Base-by-base conservation (phyloP, 1,140 invertebrate genomes). In the Hesperophylax magnus region DNA sequence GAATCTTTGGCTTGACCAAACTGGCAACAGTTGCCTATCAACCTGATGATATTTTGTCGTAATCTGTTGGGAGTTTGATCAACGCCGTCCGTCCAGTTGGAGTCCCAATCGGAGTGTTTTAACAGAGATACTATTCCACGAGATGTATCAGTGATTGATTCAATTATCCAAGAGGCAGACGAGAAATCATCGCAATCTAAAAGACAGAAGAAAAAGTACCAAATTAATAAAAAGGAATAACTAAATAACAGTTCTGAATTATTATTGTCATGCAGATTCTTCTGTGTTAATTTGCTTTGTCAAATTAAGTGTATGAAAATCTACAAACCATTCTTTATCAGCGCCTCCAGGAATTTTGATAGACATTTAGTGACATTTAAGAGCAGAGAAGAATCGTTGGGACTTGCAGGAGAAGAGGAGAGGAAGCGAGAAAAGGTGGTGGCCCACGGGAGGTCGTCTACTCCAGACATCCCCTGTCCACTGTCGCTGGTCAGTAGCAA, bases 301-400 rank as follows among this genome's bases (percentile, higher is more conserved):
- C 20, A 27, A 72, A 17, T 54, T 27, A 4, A 15, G 31, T 47
- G 0, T 14, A 54, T 53, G 52, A 31, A n/a, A 24, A 14, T 14
- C 27, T 15, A 79, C 67, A 34, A 52, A 79, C 77, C 77, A 56
- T 69, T 63, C 15, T 39, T 54, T 79, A 69, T 65, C 1, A 79
- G 53, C 1, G 77, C 8, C 58, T 77, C 22, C 72, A 83, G 53
- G 65, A 76, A 91, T 7, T 87, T 81, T 24, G 89, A 84, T 47
- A 94, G 86, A 86, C 93, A 92, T 69, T 91, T 89, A 63, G 93
- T 83, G 69, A 94, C 85, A 17, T 90, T 84, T 1, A 90, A 87
- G 60, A 94, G 89, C 22, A 94, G 85, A 20, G 89, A 85, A 20
- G 89, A 89, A 84, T 94, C 93, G 52, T 92, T 88, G 65, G 89